These are phyloP conservation scores for Callosobruchus maculatus DNA, from an alignment of 2,888 invertebrate genomes.

Conservation along the genomic window DNA sequence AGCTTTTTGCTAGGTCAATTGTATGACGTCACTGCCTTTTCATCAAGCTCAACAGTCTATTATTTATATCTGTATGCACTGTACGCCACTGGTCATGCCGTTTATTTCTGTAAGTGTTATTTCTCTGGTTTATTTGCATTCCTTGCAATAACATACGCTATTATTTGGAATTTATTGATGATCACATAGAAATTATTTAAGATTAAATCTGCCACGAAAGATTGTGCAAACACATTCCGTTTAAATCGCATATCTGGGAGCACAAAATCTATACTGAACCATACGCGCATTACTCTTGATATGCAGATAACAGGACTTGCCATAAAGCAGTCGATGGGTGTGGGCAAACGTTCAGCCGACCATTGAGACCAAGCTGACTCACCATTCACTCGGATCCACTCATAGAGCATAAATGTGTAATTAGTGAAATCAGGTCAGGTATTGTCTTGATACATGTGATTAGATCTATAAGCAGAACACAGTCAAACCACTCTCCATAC, in stretches of 20 bases:
- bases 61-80: background rate
- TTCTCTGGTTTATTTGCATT: background rate
- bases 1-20: no score
- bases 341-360: background rate
- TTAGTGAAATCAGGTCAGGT: background rate
- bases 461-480: no score
- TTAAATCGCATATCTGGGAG: background rate
- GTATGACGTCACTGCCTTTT: no score
- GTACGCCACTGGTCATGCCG: background rate
- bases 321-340: background rate
- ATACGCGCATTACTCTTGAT: background rate
- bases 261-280: background rate
- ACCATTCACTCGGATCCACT: background rate
- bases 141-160: background rate
- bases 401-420: background rate
- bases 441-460: no score
- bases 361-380: background rate
- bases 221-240: background rate
- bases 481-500: no score
- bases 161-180: background rate
- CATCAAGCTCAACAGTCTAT: no score
- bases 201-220: background rate
- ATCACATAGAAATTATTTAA: background rate
- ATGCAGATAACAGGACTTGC: background rate
- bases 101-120: background rate